Percentiles rank a stretch among this genome's conserved stretches.
phyloP scores from a whole-genome alignment of 2,888 invertebrate genomes.

The Erannis defoliaria region DNA sequence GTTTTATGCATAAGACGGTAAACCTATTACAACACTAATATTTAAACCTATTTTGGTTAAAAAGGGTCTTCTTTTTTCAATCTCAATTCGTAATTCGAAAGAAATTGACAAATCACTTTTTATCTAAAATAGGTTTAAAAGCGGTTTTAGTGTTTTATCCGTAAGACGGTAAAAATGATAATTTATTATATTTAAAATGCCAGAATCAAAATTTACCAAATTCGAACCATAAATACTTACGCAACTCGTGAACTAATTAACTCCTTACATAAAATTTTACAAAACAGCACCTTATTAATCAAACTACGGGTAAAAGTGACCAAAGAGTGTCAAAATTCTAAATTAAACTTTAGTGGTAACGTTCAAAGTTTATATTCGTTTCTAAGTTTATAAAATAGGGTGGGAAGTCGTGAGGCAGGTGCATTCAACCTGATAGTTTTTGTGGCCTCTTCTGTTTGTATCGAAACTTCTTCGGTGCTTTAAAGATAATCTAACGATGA shows the following conservation, averaged over 20 bases:
- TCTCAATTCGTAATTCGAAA: too few relatives aligned
- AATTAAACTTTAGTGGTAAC: slow-evolving; percentile 21
- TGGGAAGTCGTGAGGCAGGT: slow-evolving; percentile 50
- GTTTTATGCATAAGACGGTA: too few relatives aligned
- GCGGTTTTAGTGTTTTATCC: too few relatives aligned
- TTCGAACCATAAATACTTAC: background rate
- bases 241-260: background rate
- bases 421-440: slow-evolving; percentile 52
- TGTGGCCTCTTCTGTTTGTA: slow-evolving; percentile 13
- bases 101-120: too few relatives aligned
- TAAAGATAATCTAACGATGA: background rate
- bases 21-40: too few relatives aligned
- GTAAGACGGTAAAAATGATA: too few relatives aligned
- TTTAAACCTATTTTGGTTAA: too few relatives aligned
- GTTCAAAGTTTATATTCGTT: slow-evolving; percentile 29
- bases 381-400: slow-evolving; percentile 31
- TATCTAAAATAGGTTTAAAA: too few relatives aligned
- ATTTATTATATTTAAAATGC: too few relatives aligned
- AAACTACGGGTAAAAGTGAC: slow-evolving; percentile 8
- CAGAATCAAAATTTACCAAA: background rate
- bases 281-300: background rate
- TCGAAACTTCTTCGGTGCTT: slow-evolving; percentile 6
- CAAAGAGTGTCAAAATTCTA: slow-evolving; percentile 7
- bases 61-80: too few relatives aligned
- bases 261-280: slow-evolving; percentile 8